Percentiles rank a stretch among this genome's conserved stretches.
phyloP scores from a whole-genome alignment of 2,888 invertebrate species.

The Rhagonycha lutea region DNA sequence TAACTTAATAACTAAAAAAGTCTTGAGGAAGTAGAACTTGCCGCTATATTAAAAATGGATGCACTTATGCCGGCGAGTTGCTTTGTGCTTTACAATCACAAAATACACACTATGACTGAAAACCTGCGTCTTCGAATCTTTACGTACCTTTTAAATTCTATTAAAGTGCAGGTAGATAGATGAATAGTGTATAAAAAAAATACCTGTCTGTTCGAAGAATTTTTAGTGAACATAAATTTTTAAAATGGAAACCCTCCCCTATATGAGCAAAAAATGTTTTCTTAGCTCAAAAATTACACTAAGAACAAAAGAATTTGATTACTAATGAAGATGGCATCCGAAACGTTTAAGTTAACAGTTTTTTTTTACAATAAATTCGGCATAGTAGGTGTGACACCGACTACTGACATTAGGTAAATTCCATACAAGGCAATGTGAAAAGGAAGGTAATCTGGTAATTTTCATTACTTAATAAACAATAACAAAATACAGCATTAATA shows the following conservation, averaged over 20 bases:
- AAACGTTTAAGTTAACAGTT: neutral
- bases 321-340: neutral
- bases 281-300: too few species aligned
- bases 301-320: too few species aligned
- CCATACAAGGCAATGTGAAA: neutral
- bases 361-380: neutral
- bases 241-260: too few species aligned
- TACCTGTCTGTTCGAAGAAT: neutral
- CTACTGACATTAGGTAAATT: neutral
- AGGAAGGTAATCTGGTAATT: neutral
- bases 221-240: neutral
- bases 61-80: neutral
- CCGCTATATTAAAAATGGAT: neutral
- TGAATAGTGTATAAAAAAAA: too few species aligned
- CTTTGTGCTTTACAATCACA: neutral
- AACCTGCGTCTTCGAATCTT: neutral
- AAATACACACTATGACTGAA: neutral
- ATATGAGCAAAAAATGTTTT: too few species aligned
- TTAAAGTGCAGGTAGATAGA: neutral
- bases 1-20: neutral
- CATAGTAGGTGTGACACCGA: neutral
- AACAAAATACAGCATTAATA: neutral
- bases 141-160: neutral
- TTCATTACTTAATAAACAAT: neutral
- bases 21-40: neutral